Conservation (phyloP, 2,888 invertebrate genomes). For the Drosophila quinaria region DNA sequence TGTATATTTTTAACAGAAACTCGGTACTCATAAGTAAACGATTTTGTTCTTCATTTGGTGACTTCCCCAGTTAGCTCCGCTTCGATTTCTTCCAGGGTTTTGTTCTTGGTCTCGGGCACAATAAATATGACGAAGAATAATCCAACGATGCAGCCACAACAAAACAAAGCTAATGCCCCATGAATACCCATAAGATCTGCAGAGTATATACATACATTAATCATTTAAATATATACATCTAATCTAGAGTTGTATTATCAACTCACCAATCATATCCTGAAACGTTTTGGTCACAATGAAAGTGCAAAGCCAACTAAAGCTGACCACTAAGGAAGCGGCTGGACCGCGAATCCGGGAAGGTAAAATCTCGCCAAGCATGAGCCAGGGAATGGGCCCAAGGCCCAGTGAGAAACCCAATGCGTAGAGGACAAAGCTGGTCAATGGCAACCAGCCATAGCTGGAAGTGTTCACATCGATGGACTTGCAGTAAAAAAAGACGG, state of each 20-base stretch:
- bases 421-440: conserved; percentile 90
- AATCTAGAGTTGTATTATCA: background rate
- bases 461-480: conserved; percentile 82
- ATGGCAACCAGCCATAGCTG: conserved; percentile 89
- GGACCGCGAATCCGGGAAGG: conserved; percentile 90
- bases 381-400: conserved; percentile 91
- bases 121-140: conserved; percentile 88
- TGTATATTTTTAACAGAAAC: background rate
- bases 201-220: background rate
- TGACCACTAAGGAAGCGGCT: conserved; percentile 91
- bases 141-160: conserved; percentile 88
- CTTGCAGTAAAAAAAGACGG: conserved; percentile 88
- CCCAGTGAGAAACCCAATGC: conserved; percentile 92
- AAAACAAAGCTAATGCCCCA: conserved; percentile 90
- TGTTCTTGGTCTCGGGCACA: conserved; percentile 86
- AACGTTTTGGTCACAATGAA: conserved; percentile 92
- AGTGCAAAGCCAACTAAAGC: conserved; percentile 91
- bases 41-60: conserved; percentile 3
- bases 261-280: conserved; percentile 58
- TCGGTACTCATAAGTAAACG: background rate
- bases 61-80: conserved; percentile 12
- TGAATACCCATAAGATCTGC: conserved; percentile 87
- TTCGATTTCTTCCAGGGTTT: conserved; percentile 70
- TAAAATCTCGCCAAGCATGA: conserved; percentile 91
- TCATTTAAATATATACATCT: background rate